Percentiles rank a stretch among this genome's conserved stretches.
phyloP scores from a whole-genome alignment of 2,888 invertebrate genomes.

The Tetrapedia diversipes region DNA sequence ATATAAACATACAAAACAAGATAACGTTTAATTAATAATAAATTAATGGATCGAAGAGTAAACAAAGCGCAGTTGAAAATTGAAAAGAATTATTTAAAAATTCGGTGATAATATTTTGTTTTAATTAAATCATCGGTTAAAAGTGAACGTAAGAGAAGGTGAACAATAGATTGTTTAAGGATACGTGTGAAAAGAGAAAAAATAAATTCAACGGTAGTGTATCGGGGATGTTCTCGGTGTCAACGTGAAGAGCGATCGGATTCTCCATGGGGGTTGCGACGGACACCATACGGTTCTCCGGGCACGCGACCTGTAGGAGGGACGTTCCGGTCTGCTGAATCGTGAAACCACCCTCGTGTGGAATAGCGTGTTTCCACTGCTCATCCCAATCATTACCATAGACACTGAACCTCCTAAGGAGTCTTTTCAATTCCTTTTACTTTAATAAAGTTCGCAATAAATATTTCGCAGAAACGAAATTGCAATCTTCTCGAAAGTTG shows the following conservation, averaged over 20 bases:
- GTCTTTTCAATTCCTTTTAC: background rate
- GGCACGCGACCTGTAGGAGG: conserved; percentile 72
- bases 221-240: background rate
- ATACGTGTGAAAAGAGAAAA: background rate
- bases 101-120: background rate
- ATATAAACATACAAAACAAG: background rate
- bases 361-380: conserved; percentile 32
- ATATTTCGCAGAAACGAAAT: background rate
- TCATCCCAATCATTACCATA: conserved; percentile 26
- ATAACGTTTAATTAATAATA: background rate
- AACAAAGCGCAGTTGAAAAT: background rate
- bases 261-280: conserved; percentile 68
- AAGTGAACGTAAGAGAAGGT: too few species aligned
- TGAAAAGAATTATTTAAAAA: background rate
- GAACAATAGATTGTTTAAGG: background rate
- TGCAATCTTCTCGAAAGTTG: background rate
- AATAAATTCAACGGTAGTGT: background rate
- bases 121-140: background rate
- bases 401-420: background rate
- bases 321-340: conserved; percentile 74
- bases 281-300: conserved; percentile 71
- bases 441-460: background rate
- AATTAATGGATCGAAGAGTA: too few species aligned
- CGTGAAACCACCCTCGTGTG: conserved; percentile 67
- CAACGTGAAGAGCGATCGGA: conserved; percentile 27